Conservation (phyloP, 1,140 invertebrate genomes). For the Chlorops oryzae region DNA sequence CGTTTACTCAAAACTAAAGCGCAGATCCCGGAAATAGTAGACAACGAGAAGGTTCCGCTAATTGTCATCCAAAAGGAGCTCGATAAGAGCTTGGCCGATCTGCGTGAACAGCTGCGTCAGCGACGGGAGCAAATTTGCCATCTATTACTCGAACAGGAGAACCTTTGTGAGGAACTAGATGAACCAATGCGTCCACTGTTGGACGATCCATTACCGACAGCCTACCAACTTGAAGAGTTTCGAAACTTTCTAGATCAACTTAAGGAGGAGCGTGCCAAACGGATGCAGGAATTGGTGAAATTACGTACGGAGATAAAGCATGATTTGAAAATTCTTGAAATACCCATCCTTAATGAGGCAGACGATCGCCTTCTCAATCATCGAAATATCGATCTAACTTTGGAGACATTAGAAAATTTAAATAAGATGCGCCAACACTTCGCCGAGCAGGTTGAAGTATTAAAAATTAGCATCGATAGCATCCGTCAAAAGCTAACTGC, state of each 20-base stretch:
- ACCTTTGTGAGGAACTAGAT: conserved; percentile 32
- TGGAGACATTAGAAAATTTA: conserved; percentile 16
- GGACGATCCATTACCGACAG: conserved; percentile 27
- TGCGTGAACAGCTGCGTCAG: conserved; percentile 23
- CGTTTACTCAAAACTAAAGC: conserved; percentile 21
- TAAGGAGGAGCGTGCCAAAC: conserved; percentile 10
- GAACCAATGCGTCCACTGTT: conserved; percentile 21
- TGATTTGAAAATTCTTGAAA: conserved; percentile 23
- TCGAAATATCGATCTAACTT: conserved; percentile 26
- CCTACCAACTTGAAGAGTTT: conserved; percentile 26
- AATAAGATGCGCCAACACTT: conserved; percentile 11
- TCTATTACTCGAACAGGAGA: conserved; percentile 29
- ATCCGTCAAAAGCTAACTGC: conserved; percentile 50
- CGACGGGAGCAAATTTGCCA: conserved; percentile 26
- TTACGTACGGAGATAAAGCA: conserved; percentile 25
- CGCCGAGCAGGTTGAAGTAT: conserved; percentile 28
- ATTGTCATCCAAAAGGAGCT: conserved; percentile 22
- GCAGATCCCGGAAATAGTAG: conserved; percentile 13
- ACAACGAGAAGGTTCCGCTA: conserved; percentile 24
- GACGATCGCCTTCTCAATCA: conserved; percentile 27
- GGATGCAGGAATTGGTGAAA: conserved; percentile 21
- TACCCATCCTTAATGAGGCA: conserved; percentile 13
- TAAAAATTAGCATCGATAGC: conserved; percentile 39
- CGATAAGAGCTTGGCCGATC: conserved; percentile 22
- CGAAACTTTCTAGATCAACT: conserved; percentile 20